Conservation (phyloP, 2,113 vertebrate species). For the Syngnathus typhle region DNA sequence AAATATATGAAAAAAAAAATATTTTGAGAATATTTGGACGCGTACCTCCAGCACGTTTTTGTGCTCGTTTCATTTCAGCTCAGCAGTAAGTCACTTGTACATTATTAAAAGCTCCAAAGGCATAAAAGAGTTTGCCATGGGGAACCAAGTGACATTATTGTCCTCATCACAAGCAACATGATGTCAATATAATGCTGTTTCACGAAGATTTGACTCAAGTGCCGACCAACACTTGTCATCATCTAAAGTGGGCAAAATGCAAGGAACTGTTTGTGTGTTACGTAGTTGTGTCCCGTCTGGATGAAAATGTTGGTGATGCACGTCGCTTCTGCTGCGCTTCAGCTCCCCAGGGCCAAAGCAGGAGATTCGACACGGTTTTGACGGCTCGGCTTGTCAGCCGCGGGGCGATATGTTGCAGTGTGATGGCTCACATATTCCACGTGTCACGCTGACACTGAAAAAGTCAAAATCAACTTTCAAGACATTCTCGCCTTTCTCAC, state of each 20-base stretch:
- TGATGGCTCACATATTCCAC: conserved; percentile 51
- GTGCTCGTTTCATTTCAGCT: too few relatives aligned
- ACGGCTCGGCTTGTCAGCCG: conserved; percentile 35
- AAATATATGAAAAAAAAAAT: too few relatives aligned
- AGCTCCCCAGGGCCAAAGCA: conserved; percentile 35
- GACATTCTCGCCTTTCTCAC: conserved; percentile 7
- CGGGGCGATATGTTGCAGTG: conserved; percentile 49
- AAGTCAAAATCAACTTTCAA: conserved; percentile 20
- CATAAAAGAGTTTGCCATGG: neutral
- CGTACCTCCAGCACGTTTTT: too few relatives aligned
- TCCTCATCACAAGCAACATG: neutral
- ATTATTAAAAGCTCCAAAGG: too few relatives aligned
- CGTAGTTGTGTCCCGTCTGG: neutral
- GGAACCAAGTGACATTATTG: neutral
- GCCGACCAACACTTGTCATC: neutral
- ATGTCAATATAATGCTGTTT: neutral
- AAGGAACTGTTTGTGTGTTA: neutral
- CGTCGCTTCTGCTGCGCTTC: conserved; percentile 39
- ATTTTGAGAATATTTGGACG: too few relatives aligned
- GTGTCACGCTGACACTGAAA: conserved; percentile 21
- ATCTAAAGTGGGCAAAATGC: neutral
- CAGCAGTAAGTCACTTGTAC: too few relatives aligned
- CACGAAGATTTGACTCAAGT: neutral
- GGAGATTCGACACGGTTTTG: conserved; percentile 45
- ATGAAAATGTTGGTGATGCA: conserved; percentile 13